Evolutionary conservation across 2,113 vertebrate species (phyloP), one percentile per base, ranked within the genome.

Genomic region (Pionites leucogaster): DNA sequence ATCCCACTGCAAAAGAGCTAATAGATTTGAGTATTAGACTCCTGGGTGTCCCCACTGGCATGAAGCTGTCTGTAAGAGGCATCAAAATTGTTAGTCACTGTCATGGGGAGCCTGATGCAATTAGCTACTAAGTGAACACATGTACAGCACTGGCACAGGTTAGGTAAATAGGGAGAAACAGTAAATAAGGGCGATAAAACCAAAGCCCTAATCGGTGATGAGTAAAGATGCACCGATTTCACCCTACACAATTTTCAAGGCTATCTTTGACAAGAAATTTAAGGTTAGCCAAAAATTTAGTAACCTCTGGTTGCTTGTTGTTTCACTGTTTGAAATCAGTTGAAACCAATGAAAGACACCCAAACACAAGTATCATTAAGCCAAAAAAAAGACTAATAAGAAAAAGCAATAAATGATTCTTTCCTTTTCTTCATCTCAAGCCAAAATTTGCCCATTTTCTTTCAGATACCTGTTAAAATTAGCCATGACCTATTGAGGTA

Each of bases 381-480:
- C 18, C 7, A 59, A 67, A 49, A 77, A 81, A 55, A 57, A 33
- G 3, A 31, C 31, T 49, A 63, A 55, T 6, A 7, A 31, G n/a
- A 65, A 31, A 28, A 47, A 23, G 31, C 57, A 59, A 35, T 35
- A 20, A 17, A 5, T 3, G 52, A 47, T 49, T 50, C 33, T 77
- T 86, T 53, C 37, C 17, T 77, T 31, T 77, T 44, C 69, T 80
- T 90, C 49, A n/a, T 79, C 71, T 75, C 74, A 59, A 87, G 49
- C 17, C 24, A 64, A 95, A 78, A 52, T 62, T 91, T 49, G 71
- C 25, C 19, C 10, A 4, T 28, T 3, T 50, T 77, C 59, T 82
- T 86, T 82, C 37, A 93, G 50, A 41, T 41, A 49, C 24, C n/a
- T 59, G 33, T 71, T 86, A 84, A 92, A 95, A 80, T 93, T 87